Evolutionary conservation across 2,797 vertebrate species (phyloP).

Genomic region (Paramormyrops hopkinsi): DNA sequence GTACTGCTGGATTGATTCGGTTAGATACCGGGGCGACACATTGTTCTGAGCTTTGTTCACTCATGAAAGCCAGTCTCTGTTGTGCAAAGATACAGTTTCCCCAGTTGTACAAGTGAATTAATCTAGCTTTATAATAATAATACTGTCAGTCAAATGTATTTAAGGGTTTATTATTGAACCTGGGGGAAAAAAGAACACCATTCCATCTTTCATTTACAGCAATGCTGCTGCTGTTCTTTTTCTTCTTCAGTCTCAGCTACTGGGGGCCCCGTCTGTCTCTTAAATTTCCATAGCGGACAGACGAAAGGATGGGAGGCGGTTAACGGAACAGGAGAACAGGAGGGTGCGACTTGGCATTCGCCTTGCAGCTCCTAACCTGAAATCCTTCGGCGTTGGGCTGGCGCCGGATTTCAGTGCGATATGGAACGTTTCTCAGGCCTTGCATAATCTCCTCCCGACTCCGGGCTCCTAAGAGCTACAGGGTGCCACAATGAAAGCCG

Average conservation of each 20-base stretch:
- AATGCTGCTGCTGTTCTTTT: neutral
- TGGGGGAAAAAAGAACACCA: neutral
- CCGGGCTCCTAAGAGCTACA: neutral
- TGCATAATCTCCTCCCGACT: neutral
- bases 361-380: slow-evolving; percentile 26
- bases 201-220: slow-evolving; percentile 7
- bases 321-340: slow-evolving; percentile 56
- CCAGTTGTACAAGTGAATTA: slow-evolving; percentile 14
- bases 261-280: neutral
- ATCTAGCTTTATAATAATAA: slow-evolving; percentile 19
- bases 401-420: slow-evolving; percentile 38
- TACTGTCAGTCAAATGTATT: slow-evolving; percentile 14
- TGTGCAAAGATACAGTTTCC: slow-evolving; percentile 13
- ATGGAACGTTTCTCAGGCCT: neutral
- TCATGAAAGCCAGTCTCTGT: slow-evolving; percentile 9
- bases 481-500: slow-evolving; percentile 34
- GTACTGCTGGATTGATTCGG: slow-evolving; percentile 1
- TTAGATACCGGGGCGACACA: neutral
- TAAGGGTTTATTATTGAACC: slow-evolving; percentile 14
- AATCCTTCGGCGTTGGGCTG: neutral
- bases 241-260: neutral
- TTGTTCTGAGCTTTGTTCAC: neutral
- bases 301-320: slow-evolving; percentile 26
- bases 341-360: slow-evolving; percentile 43
- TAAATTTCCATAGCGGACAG: neutral